Conservation (phyloP, 1,140 invertebrate species). For the Melitaea cinxia region DNA sequence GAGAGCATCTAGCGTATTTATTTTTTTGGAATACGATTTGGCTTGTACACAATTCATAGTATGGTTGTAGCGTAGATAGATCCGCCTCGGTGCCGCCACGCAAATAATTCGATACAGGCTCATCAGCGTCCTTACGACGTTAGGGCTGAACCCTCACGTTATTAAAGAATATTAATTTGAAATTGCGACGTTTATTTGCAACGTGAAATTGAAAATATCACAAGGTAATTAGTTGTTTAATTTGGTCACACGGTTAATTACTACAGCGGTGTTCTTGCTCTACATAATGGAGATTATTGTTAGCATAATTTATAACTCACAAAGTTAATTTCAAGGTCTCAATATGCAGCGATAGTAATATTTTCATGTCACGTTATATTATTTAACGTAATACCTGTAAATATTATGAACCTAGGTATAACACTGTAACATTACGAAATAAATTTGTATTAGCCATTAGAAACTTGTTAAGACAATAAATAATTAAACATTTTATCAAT, state of each 20-base stretch:
- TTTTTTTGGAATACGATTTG: slow-evolving; percentile 18
- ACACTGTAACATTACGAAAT: too few species aligned
- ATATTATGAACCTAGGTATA: too few species aligned
- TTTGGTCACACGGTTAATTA: background rate
- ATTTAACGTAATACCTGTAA: too few species aligned
- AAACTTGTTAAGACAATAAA: too few species aligned
- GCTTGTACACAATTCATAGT: slow-evolving; percentile 23
- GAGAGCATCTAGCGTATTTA: background rate
- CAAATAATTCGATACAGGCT: slow-evolving; percentile 65
- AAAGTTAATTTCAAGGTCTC: too few species aligned
- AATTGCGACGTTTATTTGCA: slow-evolving; percentile 5
- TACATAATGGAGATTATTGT: too few species aligned
- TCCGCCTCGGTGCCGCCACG: slow-evolving; percentile 41
- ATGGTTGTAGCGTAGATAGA: slow-evolving; percentile 28
- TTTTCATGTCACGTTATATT: too few species aligned
- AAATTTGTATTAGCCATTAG: too few species aligned
- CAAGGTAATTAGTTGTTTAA: background rate
- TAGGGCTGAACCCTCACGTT: slow-evolving; percentile 39
- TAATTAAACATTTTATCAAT: too few species aligned
- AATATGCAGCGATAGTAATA: too few species aligned
- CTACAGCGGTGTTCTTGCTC: too few species aligned
- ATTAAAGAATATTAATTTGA: slow-evolving; percentile 36
- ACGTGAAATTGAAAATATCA: background rate
- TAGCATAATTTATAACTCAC: too few species aligned
- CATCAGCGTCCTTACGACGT: slow-evolving; percentile 55